Base-by-base conservation (phyloP, 2,797 vertebrate species). In the Miichthys miiuy region DNA sequence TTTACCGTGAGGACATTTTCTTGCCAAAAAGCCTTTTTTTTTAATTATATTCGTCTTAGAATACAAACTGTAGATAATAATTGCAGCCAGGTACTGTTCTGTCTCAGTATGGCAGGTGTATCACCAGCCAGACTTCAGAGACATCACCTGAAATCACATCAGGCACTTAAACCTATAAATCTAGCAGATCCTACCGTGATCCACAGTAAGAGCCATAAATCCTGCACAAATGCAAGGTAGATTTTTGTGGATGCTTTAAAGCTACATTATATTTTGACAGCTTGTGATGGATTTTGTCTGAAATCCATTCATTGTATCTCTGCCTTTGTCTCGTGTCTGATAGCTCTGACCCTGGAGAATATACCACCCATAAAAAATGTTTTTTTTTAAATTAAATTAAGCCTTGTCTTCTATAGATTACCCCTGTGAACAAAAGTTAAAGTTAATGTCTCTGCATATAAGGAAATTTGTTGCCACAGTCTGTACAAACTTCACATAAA, bases 61-160 rank as follows among this genome's bases (percentile, higher is more conserved):
- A 65, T 34, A 27, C 21, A 58, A 75, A 57, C 18, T 66, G 72
- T 54, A 18, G 54, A 81, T 80, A 50, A 74, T 80, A 71, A 83
- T 70, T 46, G 54, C 58, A 72, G 27, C 27, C 27, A 27, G 54
- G 9, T 46, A 38, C 38, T 47, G 61, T 16, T 75, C 38, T 6
- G 8, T 44, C 16, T 75, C 66, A 23, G 27, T 1, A 30, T 56
- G 51, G 52, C 56, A 75, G 61, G 57, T 16, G 2, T 30, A 65
- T 27, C 44, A 3, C 9, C 46, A n/a, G 51, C 27, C 20, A 61
- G 47, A 60, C 65, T 54, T 66, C 44, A 73, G 42, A 79, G 46
- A 68, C 56, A 11, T 41, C 50, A 34, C 52, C 34, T 65, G 34
- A 64, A 62, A 81, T 27, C 61, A 50, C 52, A 68, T 21, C 66